These are phyloP conservation scores for Aplodontia rufa DNA, from an alignment of 2,113 vertebrate genomes.

Conservation along the genomic window DNA sequence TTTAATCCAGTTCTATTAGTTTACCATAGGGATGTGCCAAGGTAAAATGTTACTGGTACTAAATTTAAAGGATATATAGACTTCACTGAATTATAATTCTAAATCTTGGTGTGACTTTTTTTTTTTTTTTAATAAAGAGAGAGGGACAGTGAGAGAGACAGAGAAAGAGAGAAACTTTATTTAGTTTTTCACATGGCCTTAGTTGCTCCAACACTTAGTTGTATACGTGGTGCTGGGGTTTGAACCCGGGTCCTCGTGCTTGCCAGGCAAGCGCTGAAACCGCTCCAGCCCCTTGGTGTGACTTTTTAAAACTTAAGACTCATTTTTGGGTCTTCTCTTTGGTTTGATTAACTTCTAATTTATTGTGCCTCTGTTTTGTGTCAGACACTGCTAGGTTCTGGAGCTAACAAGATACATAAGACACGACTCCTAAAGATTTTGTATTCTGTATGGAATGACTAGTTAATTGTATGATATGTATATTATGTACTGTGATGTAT, in stretches of 20 bases:
- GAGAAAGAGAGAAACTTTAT: too few relatives aligned
- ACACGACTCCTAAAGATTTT: neutral
- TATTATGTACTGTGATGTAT: neutral
- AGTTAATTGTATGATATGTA: neutral
- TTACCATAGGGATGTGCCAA: neutral
- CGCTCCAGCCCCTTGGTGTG: too few relatives aligned
- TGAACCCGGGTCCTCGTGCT: too few relatives aligned
- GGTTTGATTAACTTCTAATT: slow-evolving; percentile 20
- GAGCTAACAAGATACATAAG: neutral
- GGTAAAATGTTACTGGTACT: neutral
- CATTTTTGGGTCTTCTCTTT: neutral
- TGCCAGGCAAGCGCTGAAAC: too few relatives aligned
- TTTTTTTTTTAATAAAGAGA: too few relatives aligned
- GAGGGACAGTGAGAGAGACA: too few relatives aligned
- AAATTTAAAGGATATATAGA: slow-evolving; percentile 8
- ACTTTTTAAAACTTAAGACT: slow-evolving; percentile 13
- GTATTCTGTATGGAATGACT: neutral
- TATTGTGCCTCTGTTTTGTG: neutral
- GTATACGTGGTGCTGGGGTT: too few relatives aligned
- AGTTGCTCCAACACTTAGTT: too few relatives aligned
- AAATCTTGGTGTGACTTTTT: slow-evolving; percentile 13
- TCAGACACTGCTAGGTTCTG: neutral
- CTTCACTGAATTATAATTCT: slow-evolving; percentile 35
- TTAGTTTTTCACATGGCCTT: too few relatives aligned
- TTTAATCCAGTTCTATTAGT: neutral